These are phyloP conservation scores for Patella depressa DNA, from an alignment of 2,888 invertebrate species.

Conservation along the genomic window DNA sequence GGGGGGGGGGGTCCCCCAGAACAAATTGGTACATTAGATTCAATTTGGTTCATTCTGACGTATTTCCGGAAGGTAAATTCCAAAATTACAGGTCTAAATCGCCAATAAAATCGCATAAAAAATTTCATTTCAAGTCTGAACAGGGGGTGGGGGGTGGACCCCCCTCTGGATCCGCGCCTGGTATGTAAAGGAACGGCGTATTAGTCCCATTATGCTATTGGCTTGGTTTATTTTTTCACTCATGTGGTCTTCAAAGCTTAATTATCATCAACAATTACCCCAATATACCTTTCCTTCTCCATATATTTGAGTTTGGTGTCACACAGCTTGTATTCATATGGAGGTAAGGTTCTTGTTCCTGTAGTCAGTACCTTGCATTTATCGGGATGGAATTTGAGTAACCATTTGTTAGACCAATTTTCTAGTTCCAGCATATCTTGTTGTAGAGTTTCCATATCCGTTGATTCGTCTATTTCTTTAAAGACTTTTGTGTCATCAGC, in stretches of 20 bases:
- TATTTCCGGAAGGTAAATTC: no score
- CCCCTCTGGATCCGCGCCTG: background rate
- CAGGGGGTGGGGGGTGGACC: no score
- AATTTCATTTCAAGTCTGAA: no score
- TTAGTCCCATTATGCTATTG: conserved; percentile 17
- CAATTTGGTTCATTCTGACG: no score
- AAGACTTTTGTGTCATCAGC: conserved; percentile 32
- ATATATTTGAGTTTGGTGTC: background rate
- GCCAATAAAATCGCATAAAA: no score
- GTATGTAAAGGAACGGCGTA: conserved; percentile 11
- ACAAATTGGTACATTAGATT: no score
- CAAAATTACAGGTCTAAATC: no score
- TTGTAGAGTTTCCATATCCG: conserved; percentile 12
- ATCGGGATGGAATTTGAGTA: background rate
- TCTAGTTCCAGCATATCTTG: conserved; percentile 17
- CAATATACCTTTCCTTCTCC: conserved; percentile 20
- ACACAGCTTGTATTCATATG: background rate
- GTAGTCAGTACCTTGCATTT: no score
- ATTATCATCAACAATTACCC: conserved; percentile 21
- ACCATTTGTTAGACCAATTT: conserved; percentile 26
- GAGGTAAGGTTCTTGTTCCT: background rate
- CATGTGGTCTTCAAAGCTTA: conserved; percentile 21
- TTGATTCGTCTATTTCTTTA: background rate
- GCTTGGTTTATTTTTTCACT: conserved; percentile 13
- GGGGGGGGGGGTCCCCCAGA: no score